These are phyloP conservation scores for Chaetodon trifasciatus DNA, from an alignment of 2,797 vertebrate species.

Conservation along the genomic window DNA sequence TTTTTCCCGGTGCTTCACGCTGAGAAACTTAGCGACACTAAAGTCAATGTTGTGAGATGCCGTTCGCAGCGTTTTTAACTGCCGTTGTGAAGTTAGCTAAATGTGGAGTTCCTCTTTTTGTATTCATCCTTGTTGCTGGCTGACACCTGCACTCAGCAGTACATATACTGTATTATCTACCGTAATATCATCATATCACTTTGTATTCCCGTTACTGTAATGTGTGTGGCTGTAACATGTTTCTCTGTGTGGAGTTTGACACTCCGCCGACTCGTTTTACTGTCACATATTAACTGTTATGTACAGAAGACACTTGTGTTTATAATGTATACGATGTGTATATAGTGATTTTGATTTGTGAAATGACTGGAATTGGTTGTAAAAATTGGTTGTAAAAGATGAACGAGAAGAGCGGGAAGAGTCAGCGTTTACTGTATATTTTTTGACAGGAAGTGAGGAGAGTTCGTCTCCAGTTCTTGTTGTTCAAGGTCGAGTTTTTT, in stretches of 20 bases:
- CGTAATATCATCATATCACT: slow-evolving; percentile 18
- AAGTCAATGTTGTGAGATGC: slow-evolving; percentile 16
- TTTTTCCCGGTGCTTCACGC: slow-evolving; percentile 49
- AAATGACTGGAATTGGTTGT: slow-evolving; percentile 70
- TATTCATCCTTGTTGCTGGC: slow-evolving; percentile 30
- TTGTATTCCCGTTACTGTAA: slow-evolving; percentile 49
- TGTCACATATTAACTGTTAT: slow-evolving; percentile 40
- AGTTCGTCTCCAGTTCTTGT: slow-evolving; percentile 10
- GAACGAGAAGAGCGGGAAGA: slow-evolving; percentile 21
- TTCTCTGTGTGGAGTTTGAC: slow-evolving; percentile 69
- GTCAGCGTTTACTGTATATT: slow-evolving; percentile 61
- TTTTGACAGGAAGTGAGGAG: slow-evolving; percentile 28
- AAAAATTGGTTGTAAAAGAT: slow-evolving; percentile 61
- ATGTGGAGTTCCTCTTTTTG: not conserved
- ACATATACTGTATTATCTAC: slow-evolving; percentile 35
- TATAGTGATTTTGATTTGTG: slow-evolving; percentile 50
- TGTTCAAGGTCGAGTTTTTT: not conserved
- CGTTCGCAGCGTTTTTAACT: slow-evolving; percentile 20
- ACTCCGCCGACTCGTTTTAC: slow-evolving; percentile 47
- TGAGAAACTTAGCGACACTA: slow-evolving; percentile 44
- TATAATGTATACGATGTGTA: slow-evolving; percentile 69
- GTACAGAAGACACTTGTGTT: slow-evolving; percentile 71
- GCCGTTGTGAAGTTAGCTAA: not conserved
- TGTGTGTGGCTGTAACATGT: slow-evolving; percentile 27
- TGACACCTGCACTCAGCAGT: slow-evolving; percentile 24